Base-by-base conservation (phyloP, 2,888 invertebrate genomes). In the Sisyra terminalis region DNA sequence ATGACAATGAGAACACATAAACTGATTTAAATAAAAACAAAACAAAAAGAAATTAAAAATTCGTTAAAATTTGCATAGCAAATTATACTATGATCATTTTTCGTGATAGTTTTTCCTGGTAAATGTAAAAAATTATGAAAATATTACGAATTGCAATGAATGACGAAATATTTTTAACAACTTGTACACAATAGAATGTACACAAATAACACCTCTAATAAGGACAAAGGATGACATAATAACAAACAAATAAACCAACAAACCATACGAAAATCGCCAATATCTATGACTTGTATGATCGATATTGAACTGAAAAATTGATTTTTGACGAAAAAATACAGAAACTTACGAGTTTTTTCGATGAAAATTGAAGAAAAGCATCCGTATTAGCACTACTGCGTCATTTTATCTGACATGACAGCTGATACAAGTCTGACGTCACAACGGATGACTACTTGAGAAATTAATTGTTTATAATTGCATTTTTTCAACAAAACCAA, bases 401-500 rank as follows among this genome's bases (percentile, higher is more conserved):
- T 73, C 70, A 71, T 72, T 63, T 63, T 55, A 58, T 60, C 62
- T 67, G 63, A 65, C 66, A 66, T 53, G 53, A 51, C 53, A 53
- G 51, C 49, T 50, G 64, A 66, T 64, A 64, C 64, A 65, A 65
- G 59, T 63, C 64, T 71, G 72, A 72, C 72, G 72, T 72, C 71
- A 72, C 31, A 31, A 40, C 14, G 32, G 11, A n/a, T 32, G 32
- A 32, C 32, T 14, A 32, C 32, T 32, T 14, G 5, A 32, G 14
- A 32, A 32, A 32, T 14, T 32, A 14, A 13, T 32, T 32, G 14
- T 32, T 32, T 32, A 32, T 32, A 32, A 32, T 32, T 32, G 6
- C 14, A 32, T 32, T 32, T 32, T 32, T 32, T 32, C n/a, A n/a
- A n/a, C n/a, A n/a, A n/a, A n/a, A n/a, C n/a, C n/a, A n/a, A n/a